These are phyloP conservation scores for Microtus pennsylvanicus DNA, from an alignment of 2,113 vertebrate genomes.

Conservation along the genomic window DNA sequence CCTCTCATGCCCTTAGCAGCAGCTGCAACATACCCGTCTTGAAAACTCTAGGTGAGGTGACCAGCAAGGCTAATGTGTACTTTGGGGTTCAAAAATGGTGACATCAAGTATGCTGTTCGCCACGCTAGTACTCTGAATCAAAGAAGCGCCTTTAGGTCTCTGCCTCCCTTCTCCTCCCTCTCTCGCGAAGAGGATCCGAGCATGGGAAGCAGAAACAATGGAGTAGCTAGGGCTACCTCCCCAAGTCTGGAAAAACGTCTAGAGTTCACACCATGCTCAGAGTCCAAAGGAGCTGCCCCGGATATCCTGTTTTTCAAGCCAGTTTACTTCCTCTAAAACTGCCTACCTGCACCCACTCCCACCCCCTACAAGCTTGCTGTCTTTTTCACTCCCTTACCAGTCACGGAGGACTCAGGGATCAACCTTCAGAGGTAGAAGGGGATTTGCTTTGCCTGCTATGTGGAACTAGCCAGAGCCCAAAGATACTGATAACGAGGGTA, in stretches of 20 bases:
- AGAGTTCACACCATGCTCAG: background rate
- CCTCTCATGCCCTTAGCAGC: background rate
- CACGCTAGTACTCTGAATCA: background rate
- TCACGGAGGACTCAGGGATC: background rate
- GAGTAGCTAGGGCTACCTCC: background rate
- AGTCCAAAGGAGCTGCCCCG: background rate
- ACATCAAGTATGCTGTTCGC: background rate
- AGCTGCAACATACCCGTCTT: background rate
- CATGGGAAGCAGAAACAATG: background rate
- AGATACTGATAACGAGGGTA: background rate
- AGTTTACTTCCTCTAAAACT: background rate
- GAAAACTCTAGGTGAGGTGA: background rate
- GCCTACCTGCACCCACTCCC: background rate
- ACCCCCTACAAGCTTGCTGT: too few relatives aligned
- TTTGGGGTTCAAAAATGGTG: background rate
- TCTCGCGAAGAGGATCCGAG: background rate
- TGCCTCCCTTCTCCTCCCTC: too few relatives aligned
- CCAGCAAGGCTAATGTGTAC: background rate
- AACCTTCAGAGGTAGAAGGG: background rate
- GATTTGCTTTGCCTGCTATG: background rate
- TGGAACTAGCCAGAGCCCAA: background rate
- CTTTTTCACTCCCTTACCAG: background rate
- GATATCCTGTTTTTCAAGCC: background rate
- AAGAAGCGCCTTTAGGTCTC: background rate
- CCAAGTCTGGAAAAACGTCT: background rate